These are phyloP conservation scores for Peromyscus leucopus DNA, from an alignment of 2,113 vertebrate genomes.

Conservation along the genomic window DNA sequence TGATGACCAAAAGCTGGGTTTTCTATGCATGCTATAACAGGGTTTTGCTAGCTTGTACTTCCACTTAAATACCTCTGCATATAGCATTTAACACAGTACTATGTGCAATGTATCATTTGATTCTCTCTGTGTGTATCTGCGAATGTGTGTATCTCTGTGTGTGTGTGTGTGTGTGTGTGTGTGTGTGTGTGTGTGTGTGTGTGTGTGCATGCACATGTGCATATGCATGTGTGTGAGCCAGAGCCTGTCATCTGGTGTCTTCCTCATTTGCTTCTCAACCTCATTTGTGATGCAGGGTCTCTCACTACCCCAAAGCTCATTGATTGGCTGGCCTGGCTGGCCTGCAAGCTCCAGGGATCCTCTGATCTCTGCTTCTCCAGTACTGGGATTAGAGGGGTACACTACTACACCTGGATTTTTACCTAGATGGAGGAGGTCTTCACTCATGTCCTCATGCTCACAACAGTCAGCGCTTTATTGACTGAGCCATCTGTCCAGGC, in stretches of 20 bases:
- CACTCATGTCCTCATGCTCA: too few species aligned
- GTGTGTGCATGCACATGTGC: not conserved
- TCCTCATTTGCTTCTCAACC: not conserved
- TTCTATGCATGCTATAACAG: not conserved
- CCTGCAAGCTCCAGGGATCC: not conserved
- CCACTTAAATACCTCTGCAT: not conserved
- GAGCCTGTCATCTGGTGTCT: not conserved
- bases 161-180: fast-evolving
- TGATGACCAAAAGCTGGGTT: not conserved
- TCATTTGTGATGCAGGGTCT: not conserved
- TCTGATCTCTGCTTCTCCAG: not conserved
- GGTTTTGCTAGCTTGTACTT: not conserved
- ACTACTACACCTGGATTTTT: not conserved
- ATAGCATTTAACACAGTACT: not conserved
- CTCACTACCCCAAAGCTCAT: not conserved
- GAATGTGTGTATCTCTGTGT: too few species aligned
- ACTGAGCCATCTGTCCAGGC: not conserved
- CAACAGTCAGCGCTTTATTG: too few species aligned
- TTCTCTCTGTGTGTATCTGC: not conserved
- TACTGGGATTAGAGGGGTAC: too few species aligned
- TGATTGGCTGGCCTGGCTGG: not conserved
- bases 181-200: not conserved
- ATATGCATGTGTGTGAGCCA: not conserved
- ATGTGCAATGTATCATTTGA: not conserved
- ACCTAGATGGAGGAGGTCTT: too few species aligned